A percentile compares a stretch with the other conserved stretches of the same genome.
Conservation (phyloP, 2,113 vertebrate species). For the Tragelaphus strepsiceros region DNA sequence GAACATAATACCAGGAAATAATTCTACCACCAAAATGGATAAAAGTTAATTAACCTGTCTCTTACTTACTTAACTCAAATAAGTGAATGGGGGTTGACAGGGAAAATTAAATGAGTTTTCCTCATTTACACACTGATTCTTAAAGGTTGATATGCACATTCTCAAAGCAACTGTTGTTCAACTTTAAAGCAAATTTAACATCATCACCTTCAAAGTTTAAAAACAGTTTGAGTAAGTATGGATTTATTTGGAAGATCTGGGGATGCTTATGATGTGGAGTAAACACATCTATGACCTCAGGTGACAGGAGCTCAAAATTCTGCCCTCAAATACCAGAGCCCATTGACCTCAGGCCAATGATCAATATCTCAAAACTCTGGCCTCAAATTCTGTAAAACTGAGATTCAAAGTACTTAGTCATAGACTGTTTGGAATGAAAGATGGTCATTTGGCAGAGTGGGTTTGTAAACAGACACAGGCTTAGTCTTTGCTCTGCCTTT, state of each 20-base stretch:
- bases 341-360: background rate
- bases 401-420: background rate
- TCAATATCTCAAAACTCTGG: background rate
- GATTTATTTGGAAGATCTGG: background rate
- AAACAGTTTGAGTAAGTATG: background rate
- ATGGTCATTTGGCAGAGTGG: accelerated
- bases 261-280: accelerated
- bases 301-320: background rate
- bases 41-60: background rate
- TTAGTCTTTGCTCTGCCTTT: background rate
- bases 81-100: background rate
- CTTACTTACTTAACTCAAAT: background rate
- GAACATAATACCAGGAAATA: background rate
- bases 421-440: accelerated
- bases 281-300: background rate
- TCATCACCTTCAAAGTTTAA: background rate
- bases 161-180: background rate
- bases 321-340: background rate
- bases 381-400: background rate
- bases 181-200: background rate
- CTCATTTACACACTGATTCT: background rate
- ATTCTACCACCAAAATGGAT: background rate
- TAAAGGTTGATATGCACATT: background rate
- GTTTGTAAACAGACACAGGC: accelerated
- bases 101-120: background rate